phyloP scores from a whole-genome alignment of 2,888 invertebrate species.

The Helleia helle region DNA sequence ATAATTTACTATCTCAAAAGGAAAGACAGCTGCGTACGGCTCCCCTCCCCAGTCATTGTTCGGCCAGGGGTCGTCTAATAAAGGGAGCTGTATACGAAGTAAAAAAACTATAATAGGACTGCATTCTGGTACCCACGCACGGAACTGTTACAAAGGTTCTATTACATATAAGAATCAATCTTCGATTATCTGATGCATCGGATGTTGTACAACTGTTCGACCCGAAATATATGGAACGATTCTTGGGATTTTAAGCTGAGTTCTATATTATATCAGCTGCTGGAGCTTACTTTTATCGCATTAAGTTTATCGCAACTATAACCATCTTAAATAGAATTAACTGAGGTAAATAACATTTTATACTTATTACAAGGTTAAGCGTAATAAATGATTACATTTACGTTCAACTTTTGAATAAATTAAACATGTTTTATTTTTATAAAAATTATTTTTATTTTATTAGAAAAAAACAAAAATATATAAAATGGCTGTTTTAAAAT shows the following conservation, averaged over 20 bases:
- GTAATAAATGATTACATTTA: too few species aligned
- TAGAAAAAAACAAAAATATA: too few species aligned
- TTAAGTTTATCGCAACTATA: too few species aligned
- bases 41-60: slow-evolving; percentile 65
- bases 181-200: slow-evolving; percentile 1
- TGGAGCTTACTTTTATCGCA: too few species aligned
- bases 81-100: slow-evolving; percentile 59
- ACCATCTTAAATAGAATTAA: too few species aligned
- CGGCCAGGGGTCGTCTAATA: slow-evolving; percentile 60
- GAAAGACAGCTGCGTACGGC: slow-evolving; percentile 66
- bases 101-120: slow-evolving; percentile 46
- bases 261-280: not conserved
- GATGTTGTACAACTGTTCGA: not conserved
- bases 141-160: slow-evolving; percentile 24
- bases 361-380: too few species aligned
- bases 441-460: too few species aligned
- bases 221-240: not conserved
- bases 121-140: slow-evolving; percentile 57
- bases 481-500: too few species aligned
- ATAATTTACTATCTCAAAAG: slow-evolving; percentile 40
- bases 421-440: too few species aligned
- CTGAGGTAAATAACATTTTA: too few species aligned
- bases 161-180: slow-evolving; percentile 2
- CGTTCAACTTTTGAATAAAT: too few species aligned
- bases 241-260: not conserved